phyloP scores from a whole-genome alignment of 2,113 vertebrate genomes.

The Petroica traversi region DNA sequence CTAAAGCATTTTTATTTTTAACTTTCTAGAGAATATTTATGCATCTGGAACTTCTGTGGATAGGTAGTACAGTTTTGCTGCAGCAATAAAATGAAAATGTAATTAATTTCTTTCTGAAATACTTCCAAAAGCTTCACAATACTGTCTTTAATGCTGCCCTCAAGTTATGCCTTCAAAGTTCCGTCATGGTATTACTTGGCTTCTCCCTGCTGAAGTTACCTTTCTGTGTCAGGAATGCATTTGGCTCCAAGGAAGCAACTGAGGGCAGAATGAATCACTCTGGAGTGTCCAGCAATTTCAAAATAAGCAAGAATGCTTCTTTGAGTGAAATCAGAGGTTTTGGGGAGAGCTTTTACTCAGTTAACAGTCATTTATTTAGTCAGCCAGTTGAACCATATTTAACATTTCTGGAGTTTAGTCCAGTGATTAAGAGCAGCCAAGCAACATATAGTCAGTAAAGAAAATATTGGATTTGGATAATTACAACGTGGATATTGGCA shows the following conservation, averaged over 20 bases:
- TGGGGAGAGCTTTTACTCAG: not conserved
- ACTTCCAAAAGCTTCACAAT: not conserved
- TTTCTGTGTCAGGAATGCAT: not conserved
- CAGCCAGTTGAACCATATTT: not conserved
- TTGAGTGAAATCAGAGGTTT: not conserved
- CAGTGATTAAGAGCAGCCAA: conserved; percentile 10
- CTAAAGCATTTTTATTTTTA: conserved; percentile 49
- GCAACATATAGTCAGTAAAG: not conserved
- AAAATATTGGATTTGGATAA: not conserved
- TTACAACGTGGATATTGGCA: not conserved
- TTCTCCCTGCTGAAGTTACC: not conserved
- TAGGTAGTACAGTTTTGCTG: conserved; percentile 12
- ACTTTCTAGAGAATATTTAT: conserved; percentile 29
- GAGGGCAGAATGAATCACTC: not conserved
- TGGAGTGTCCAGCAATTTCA: not conserved
- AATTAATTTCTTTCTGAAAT: conserved; percentile 17
- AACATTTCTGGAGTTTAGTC: not conserved
- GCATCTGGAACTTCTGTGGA: conserved; percentile 23
- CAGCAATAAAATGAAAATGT: conserved; percentile 20
- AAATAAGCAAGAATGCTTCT: not conserved
- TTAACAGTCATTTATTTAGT: not conserved
- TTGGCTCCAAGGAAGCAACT: not conserved
- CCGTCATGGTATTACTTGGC: not conserved
- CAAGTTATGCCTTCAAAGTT: not conserved
- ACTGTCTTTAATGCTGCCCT: not conserved